Evolutionary conservation across 1,140 invertebrate species (phyloP).

Genomic region (Aphis gossypii): DNA sequence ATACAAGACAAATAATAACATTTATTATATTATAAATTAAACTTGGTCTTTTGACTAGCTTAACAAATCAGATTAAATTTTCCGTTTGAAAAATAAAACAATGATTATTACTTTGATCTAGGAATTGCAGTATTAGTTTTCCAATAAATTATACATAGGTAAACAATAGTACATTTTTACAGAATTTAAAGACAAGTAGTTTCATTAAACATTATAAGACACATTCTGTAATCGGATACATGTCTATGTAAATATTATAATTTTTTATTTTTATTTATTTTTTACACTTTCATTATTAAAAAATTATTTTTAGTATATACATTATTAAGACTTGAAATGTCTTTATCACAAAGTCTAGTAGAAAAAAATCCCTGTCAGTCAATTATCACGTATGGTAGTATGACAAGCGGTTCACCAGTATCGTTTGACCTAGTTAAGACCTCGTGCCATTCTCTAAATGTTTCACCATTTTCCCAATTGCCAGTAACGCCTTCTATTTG

Average conservation of each 20-base stretch:
- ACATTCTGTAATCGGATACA: conserved; percentile 52
- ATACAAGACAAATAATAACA: conserved; percentile 54
- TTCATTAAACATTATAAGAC: conserved; percentile 36
- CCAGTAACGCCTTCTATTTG: conserved; percentile 71
- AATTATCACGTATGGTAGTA: conserved; percentile 92
- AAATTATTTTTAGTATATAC: conserved; percentile 55
- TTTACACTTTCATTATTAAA: conserved; percentile 38
- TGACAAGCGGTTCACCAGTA: conserved; percentile 77
- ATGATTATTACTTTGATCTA: conserved; percentile 55
- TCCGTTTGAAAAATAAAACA: conserved; percentile 36
- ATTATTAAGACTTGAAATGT: conserved; percentile 57
- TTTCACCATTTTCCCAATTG: conserved; percentile 67
- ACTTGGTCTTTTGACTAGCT: conserved; percentile 50
- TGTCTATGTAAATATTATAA: conserved; percentile 50
- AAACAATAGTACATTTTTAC: conserved; percentile 40
- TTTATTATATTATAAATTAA: conserved; percentile 54
- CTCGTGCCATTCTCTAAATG: conserved; percentile 86
- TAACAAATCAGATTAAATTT: conserved; percentile 45
- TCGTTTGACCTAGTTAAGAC: conserved; percentile 74
- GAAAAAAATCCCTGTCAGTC: conserved; percentile 69
- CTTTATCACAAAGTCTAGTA: conserved; percentile 58
- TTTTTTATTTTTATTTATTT: conserved; percentile 34
- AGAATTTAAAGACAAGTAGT: conserved; percentile 50
- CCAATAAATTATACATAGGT: conserved; percentile 34
- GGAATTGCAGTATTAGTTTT: conserved; percentile 34